Conservation (phyloP, 2,113 vertebrate genomes). For the Leiothrix lutea region DNA sequence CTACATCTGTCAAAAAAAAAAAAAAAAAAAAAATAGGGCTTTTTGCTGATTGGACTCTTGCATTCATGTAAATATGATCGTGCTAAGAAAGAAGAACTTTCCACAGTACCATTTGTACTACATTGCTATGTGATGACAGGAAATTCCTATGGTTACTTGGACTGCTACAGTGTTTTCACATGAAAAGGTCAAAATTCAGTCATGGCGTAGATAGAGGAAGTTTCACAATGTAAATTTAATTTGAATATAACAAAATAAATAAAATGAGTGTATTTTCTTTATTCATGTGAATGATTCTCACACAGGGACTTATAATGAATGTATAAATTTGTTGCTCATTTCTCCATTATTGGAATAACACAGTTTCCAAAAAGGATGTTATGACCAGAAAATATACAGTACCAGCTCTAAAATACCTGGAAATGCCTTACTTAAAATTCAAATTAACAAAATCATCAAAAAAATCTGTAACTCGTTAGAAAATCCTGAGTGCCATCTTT, state of each 20-base stretch:
- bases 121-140: not conserved
- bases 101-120: not conserved
- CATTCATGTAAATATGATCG: not conserved
- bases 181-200: constrained; percentile 17
- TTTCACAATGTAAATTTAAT: not conserved
- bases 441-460: not conserved
- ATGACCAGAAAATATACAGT: not conserved
- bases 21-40: accelerated
- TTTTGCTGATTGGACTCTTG: not conserved
- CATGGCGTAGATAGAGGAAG: not conserved
- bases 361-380: not conserved
- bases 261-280: not conserved
- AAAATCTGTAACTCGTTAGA: not conserved
- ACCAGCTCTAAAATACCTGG: not conserved
- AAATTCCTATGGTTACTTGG: not conserved
- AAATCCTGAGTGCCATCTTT: not conserved
- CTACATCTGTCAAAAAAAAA: not conserved
- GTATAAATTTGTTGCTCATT: not conserved
- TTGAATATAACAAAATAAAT: not conserved
- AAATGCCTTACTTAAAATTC: not conserved
- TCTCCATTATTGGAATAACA: not conserved
- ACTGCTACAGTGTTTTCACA: not conserved
- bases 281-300: not conserved
- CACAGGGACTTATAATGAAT: not conserved
- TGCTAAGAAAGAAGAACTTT: not conserved